phyloP scores from a whole-genome alignment of 2,797 vertebrate genomes.

The Dendrocincla tyrannina region DNA sequence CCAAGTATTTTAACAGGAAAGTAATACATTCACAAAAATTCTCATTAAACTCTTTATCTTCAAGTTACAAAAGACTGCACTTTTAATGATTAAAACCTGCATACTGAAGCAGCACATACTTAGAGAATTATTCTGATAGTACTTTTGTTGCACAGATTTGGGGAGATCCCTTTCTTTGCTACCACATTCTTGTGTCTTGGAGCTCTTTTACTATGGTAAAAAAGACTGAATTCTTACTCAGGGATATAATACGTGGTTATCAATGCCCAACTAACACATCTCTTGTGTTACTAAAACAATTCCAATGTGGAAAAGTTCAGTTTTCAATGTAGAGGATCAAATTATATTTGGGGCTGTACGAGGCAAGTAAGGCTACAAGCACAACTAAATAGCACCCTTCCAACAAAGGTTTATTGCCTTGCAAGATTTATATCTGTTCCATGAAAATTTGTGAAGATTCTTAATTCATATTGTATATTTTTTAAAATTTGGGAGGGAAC shows the following conservation, averaged over 20 bases:
- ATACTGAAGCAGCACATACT: neutral
- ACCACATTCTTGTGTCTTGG: neutral
- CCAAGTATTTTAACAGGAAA: conserved; percentile 52
- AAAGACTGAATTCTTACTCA: neutral
- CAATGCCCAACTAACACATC: neutral
- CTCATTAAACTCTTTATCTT: conserved; percentile 35
- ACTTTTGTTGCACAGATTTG: neutral
- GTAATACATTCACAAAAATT: conserved; percentile 40
- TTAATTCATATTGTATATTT: neutral
- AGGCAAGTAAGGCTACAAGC: neutral
- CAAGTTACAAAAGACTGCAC: conserved; percentile 7
- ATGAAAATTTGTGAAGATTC: neutral
- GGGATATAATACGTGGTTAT: neutral
- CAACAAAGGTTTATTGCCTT: neutral
- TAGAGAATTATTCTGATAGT: neutral
- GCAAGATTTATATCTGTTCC: neutral
- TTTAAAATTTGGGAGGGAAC: neutral
- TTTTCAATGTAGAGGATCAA: neutral
- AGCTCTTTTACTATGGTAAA: neutral
- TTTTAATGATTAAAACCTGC: conserved; percentile 25
- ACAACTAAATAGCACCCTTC: neutral
- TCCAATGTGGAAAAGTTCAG: neutral
- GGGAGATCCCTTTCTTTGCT: neutral
- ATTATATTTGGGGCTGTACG: neutral
- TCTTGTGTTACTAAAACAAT: neutral